Conservation (phyloP, 53 echinoderm and acorn worm genomes). For the Hippasteria phrygiana region DNA sequence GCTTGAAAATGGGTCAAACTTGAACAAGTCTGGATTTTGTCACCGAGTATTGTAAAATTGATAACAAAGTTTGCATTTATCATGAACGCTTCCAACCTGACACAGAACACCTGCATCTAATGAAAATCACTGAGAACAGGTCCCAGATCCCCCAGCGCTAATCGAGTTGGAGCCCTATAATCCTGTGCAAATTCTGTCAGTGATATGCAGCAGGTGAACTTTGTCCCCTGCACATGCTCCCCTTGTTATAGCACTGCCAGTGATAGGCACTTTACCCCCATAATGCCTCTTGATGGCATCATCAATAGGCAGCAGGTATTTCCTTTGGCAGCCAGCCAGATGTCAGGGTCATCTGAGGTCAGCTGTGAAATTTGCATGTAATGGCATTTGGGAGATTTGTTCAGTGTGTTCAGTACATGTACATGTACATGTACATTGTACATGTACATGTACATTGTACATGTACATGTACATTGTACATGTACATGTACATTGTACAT, state of each 20-base stretch:
- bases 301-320: constrained; percentile 43
- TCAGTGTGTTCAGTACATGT: background rate
- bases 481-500: constrained; percentile 11
- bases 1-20: no score
- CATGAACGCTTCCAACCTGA: background rate
- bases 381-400: constrained; percentile 37
- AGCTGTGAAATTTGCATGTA: constrained; percentile 52
- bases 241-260: background rate
- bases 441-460: constrained; percentile 19
- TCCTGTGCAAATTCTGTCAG: constrained; percentile 16
- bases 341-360: constrained; percentile 58
- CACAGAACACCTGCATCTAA: background rate
- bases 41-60: no score
- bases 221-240: background rate
- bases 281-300: background rate
- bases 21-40: no score
- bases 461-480: background rate
- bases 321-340: constrained; percentile 61
- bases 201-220: constrained; percentile 17
- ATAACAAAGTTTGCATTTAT: no score
- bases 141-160: background rate
- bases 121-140: constrained; percentile 7
- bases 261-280: background rate
- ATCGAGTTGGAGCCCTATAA: constrained; percentile 15
- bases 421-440: constrained; percentile 1